Base-by-base conservation (phyloP, 2,113 vertebrate genomes). In the Salvator merianae region DNA sequence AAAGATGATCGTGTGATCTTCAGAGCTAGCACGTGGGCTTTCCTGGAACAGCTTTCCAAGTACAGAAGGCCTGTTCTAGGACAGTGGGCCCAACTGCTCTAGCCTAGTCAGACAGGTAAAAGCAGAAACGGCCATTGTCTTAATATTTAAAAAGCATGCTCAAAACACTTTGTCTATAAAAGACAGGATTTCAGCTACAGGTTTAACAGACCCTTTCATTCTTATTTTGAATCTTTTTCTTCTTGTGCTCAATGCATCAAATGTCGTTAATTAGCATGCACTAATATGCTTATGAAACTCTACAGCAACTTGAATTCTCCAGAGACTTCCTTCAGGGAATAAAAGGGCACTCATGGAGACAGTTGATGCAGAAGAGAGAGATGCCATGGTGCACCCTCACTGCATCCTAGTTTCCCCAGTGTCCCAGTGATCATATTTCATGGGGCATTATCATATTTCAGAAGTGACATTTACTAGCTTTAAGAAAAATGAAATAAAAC, bases 361-460 rank as follows among this genome's bases (percentile, higher is more conserved):
- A 22, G 76, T 14, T 78, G 40, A 62, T 47, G 36, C 20, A 71
- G 72, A 70, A 65, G n/a, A 72, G 30, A 72, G n/a, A 32, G 36
- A 73, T 30, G 36, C 36, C 70, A 73, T 62, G 55, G 53, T 30
- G 14, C 68, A 72, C 36, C 28, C 20, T 79, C 28, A 34, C 81
- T 84, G 30, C 68, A 63, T 47, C 40, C 5, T n/a, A 62, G 38
- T 26, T 62, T 79, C 50, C 69, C 34, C 38, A 63, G n/a, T 34
- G 26, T 79, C 53, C 83, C 83, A 63, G 14, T 47, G 38, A 79
- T 77, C 22, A 71, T 79, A 78, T 65, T 79, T 79, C 83, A 47
- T 63, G 68, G 68, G 24, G 70, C n/a, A 79, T 72, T 84, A 50
- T 73, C 55, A 79, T 72, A 79, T 84, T 79, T 79, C 76, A 79